phyloP scores from a whole-genome alignment of 2,113 vertebrate species.

The Columbina picui region DNA sequence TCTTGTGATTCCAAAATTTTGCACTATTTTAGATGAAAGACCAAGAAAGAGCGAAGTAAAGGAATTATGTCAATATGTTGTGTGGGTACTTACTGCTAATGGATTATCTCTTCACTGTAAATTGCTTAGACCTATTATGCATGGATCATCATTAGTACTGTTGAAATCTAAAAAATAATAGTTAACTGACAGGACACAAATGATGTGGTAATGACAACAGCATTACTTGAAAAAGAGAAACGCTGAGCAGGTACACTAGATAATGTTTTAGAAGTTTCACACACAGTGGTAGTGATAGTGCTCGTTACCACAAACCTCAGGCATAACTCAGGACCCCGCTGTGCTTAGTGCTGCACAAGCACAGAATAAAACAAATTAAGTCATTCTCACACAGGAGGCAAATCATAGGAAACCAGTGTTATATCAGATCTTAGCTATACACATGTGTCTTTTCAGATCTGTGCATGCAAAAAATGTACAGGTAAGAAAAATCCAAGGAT shows the following conservation, averaged over 20 bases:
- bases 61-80: rapidly evolving
- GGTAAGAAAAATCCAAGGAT: background rate
- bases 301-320: background rate
- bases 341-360: background rate
- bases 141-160: background rate
- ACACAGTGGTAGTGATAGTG: rapidly evolving
- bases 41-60: background rate
- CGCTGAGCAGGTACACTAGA: background rate
- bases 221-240: background rate
- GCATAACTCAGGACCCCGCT: rapidly evolving
- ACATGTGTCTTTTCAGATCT: rapidly evolving
- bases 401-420: background rate
- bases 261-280: background rate
- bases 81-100: background rate
- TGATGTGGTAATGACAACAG: background rate
- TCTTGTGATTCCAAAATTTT: background rate
- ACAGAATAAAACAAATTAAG: background rate
- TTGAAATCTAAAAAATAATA: background rate
- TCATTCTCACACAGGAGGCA: background rate
- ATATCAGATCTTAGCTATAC: background rate
- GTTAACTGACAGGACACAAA: background rate
- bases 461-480: background rate
- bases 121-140: background rate
- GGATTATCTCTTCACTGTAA: background rate
- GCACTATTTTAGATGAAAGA: background rate